phyloP scores from a whole-genome alignment of 2,888 invertebrate species.

The Nomada fabriciana region DNA sequence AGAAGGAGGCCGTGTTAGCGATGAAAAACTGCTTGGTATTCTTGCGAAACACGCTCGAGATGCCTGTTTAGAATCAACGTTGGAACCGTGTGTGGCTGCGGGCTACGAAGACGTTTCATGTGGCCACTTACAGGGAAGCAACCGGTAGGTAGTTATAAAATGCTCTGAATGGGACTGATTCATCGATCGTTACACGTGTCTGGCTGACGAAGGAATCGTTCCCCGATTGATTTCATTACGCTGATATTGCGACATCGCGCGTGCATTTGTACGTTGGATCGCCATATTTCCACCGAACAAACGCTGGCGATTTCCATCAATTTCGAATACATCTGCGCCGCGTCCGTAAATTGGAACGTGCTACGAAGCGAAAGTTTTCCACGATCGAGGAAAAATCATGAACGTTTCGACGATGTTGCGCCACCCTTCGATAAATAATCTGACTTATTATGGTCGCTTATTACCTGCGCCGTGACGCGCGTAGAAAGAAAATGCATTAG shows the following conservation, averaged over 20 bases:
- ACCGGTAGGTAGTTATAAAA: constrained; percentile 21
- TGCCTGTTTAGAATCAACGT: constrained; percentile 56
- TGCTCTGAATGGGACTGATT: constrained; percentile 17
- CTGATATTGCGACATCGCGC: constrained; percentile 16
- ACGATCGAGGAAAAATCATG: neutral
- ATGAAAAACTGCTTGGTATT: constrained; percentile 61
- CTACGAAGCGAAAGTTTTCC: neutral
- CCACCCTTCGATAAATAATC: neutral
- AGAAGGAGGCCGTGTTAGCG: neutral
- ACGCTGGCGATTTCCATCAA: constrained; percentile 30
- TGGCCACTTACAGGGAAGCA: neutral
- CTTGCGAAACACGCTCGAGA: constrained; percentile 24
- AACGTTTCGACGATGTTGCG: neutral
- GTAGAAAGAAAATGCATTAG: neutral
- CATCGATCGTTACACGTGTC: constrained; percentile 44
- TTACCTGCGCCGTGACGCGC: neutral
- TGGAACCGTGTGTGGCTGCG: neutral
- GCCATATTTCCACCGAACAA: constrained; percentile 1
- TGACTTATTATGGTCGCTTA: neutral
- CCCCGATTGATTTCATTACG: constrained; percentile 49
- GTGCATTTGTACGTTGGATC: neutral
- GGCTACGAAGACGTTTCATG: constrained; percentile 15
- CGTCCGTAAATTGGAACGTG: constrained; percentile 24
- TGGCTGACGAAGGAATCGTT: constrained; percentile 22
- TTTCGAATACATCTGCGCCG: constrained; percentile 1